phyloP scores from a whole-genome alignment of 2,113 vertebrate genomes.

The Balaeniceps rex region DNA sequence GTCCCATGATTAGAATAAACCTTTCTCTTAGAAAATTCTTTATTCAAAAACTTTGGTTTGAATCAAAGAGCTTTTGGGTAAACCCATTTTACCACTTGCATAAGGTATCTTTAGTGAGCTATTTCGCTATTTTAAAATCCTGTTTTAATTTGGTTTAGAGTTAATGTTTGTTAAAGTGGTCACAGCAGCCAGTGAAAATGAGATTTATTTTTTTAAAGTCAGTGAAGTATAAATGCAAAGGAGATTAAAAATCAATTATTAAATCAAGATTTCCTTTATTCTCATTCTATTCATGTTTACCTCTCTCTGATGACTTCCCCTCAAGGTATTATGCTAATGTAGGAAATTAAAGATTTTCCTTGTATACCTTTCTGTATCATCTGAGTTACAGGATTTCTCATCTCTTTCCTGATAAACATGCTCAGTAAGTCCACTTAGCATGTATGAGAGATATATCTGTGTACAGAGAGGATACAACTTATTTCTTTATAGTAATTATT shows the following conservation, averaged over 20 bases:
- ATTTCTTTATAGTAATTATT: not conserved
- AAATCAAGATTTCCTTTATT: conserved; percentile 16
- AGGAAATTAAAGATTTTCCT: not conserved
- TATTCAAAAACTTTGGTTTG: not conserved
- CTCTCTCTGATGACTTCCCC: not conserved
- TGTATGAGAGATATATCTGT: not conserved
- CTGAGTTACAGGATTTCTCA: not conserved
- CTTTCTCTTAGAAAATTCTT: not conserved
- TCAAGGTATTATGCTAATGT: not conserved
- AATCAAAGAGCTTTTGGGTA: not conserved
- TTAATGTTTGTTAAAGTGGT: conserved; percentile 3
- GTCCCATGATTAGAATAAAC: not conserved
- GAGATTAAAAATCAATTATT: conserved; percentile 25
- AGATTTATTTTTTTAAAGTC: not conserved
- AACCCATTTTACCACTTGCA: not conserved
- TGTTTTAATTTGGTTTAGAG: not conserved
- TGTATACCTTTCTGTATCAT: not conserved
- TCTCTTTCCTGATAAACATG: not conserved
- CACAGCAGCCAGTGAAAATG: not conserved
- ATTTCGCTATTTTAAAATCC: not conserved
- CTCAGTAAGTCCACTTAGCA: not conserved
- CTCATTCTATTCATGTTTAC: not conserved
- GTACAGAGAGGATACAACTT: not conserved
- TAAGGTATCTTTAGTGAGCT: not conserved
- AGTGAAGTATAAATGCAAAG: conserved; percentile 13